Evolutionary conservation across 1,140 invertebrate species (phyloP).

Genomic region (Hylaeus anthracinus): DNA sequence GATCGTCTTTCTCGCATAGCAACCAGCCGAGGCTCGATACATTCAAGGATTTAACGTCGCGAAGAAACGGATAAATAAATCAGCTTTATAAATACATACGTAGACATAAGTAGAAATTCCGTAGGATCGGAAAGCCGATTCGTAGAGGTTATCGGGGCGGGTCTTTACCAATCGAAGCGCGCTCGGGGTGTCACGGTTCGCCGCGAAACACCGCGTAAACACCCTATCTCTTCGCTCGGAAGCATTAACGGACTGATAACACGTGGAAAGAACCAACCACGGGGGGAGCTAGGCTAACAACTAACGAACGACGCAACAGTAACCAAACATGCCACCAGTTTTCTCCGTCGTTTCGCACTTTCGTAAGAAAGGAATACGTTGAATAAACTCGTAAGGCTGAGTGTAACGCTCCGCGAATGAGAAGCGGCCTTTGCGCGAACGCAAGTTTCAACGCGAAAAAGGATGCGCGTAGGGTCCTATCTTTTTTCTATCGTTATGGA

Average conservation of each 20-base stretch:
- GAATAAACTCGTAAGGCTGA: no score
- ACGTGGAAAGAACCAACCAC: constrained; percentile 13
- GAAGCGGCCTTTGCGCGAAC: no score
- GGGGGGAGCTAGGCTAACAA: not conserved
- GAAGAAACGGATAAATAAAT: constrained; percentile 48
- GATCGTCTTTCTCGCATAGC: constrained; percentile 32
- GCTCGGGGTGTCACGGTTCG: constrained; percentile 67
- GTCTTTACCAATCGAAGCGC: not conserved
- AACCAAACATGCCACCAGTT: not conserved
- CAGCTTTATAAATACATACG: constrained; percentile 57
- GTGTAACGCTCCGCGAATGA: no score
- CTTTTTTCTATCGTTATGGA: no score
- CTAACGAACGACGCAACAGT: not conserved
- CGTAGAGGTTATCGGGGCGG: constrained; percentile 27
- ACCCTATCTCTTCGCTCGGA: constrained; percentile 65
- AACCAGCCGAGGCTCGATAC: not conserved
- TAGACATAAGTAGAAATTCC: constrained; percentile 11
- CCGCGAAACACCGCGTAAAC: constrained; percentile 70
- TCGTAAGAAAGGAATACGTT: no score
- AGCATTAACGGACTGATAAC: constrained; percentile 60
- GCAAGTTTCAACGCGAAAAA: no score
- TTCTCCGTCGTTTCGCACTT: no score
- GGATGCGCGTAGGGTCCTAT: no score
- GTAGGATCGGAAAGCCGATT: constrained; percentile 6
- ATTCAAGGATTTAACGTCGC: constrained; percentile 22